Conservation (phyloP, 2,888 invertebrate genomes). For the Hofmannophila pseudospretella region DNA sequence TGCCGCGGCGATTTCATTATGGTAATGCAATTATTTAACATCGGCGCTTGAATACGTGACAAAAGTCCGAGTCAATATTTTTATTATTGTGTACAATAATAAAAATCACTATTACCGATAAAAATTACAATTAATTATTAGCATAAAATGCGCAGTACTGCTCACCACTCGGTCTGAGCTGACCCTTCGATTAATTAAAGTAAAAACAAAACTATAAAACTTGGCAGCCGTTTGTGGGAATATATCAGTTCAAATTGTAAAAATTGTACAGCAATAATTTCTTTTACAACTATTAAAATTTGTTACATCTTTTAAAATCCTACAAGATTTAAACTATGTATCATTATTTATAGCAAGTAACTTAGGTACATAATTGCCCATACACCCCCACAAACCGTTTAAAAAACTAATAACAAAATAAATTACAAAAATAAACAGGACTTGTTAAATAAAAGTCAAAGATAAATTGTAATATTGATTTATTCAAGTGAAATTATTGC, state of each 20-base stretch:
- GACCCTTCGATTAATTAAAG: too few species aligned
- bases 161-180: too few species aligned
- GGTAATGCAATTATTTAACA: too few species aligned
- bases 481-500: slow-evolving; percentile 63
- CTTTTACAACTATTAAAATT: slow-evolving; percentile 3
- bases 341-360: slow-evolving; percentile 12
- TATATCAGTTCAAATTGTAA: slow-evolving; percentile 55
- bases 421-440: slow-evolving; percentile 61
- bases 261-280: slow-evolving; percentile 11
- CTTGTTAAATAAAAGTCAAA: slow-evolving; percentile 69
- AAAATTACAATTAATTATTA: too few species aligned
- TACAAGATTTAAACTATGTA: slow-evolving; percentile 3
- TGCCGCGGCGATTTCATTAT: too few species aligned
- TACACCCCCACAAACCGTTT: slow-evolving; percentile 76
- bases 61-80: too few species aligned
- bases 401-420: slow-evolving; percentile 50
- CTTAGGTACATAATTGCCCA: slow-evolving; percentile 58
- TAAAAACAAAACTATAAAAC: slow-evolving; percentile 27
- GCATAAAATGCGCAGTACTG: too few species aligned
- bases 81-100: too few species aligned
- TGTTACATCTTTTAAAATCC: slow-evolving; percentile 4
- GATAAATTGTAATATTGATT: slow-evolving; percentile 51
- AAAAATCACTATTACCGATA: too few species aligned
- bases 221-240: slow-evolving; percentile 67
- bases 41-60: too few species aligned